Conservation (phyloP, 2,888 invertebrate species). For the Aphodius granarius region DNA sequence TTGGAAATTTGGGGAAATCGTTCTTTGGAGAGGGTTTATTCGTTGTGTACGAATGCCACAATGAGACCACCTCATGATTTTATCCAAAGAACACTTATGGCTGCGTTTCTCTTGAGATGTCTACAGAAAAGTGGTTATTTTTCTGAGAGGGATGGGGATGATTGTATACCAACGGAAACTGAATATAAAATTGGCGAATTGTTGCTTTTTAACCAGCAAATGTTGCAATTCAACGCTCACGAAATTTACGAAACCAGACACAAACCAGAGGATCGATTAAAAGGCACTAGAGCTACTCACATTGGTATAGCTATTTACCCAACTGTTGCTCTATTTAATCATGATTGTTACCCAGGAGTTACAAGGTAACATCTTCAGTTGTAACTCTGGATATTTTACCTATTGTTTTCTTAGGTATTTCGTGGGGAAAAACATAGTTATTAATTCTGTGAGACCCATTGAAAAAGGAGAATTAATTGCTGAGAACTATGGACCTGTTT, state of each 20-base stretch:
- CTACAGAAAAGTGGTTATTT: conserved; percentile 71
- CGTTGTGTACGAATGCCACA: conserved; percentile 67
- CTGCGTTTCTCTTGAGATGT: conserved; percentile 72
- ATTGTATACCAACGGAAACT: conserved; percentile 55
- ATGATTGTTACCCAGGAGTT: conserved; percentile 79
- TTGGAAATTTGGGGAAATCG: conserved; percentile 56
- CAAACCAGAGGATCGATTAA: conserved; percentile 53
- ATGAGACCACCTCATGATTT: conserved; percentile 68
- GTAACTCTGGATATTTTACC: too few species aligned
- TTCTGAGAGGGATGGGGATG: conserved; percentile 48
- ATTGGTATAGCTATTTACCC: conserved; percentile 75
- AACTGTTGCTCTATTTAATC: conserved; percentile 79
- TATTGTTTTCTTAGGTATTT: conserved; percentile 65
- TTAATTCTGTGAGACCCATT: conserved; percentile 69
- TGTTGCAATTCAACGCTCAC: conserved; percentile 84
- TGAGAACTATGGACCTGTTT: conserved; percentile 85
- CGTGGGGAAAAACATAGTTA: conserved; percentile 70
- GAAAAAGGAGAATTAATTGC: conserved; percentile 68
- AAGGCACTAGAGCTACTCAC: conserved; percentile 59
- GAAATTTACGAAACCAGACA: conserved; percentile 74
- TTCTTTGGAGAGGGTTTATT: conserved; percentile 58
- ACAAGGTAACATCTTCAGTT: conserved; percentile 59
- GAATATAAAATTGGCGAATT: conserved; percentile 66
- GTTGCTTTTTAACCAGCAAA: conserved; percentile 70
- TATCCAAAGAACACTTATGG: conserved; percentile 76